A percentile compares a stretch with the other conserved stretches of the same genome.
phyloP scores from a whole-genome alignment of 2,888 invertebrate genomes.

The Galerucella pusilla region DNA sequence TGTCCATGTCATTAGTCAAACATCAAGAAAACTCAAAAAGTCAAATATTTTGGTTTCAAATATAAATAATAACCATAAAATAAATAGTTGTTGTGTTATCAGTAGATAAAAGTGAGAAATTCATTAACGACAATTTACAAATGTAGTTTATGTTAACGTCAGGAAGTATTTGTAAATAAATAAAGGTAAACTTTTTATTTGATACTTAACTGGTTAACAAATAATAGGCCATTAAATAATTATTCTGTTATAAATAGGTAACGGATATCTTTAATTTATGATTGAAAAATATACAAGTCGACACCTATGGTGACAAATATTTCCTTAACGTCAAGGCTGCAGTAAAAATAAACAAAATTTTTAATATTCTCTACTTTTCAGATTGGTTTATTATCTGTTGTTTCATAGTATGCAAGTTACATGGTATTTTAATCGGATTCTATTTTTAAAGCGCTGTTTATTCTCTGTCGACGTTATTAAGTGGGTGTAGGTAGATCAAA shows the following conservation, averaged over 20 bases:
- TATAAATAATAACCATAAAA: conserved; percentile 13
- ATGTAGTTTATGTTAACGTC: not conserved
- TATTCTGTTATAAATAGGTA: not conserved
- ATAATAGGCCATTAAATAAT: conserved; percentile 7
- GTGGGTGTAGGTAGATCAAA: conserved; percentile 11
- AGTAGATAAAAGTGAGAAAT: conserved; percentile 12
- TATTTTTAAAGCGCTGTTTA: conserved; percentile 27
- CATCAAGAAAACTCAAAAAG: conserved; percentile 19
- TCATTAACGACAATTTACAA: conserved; percentile 6
- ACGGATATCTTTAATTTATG: conserved; percentile 8
- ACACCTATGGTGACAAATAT: conserved; percentile 6
- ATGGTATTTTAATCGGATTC: conserved; percentile 30
- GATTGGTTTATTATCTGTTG: conserved; percentile 24
- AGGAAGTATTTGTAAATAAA: conserved; percentile 12
- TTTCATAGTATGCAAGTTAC: conserved; percentile 24
- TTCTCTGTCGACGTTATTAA: conserved; percentile 9
- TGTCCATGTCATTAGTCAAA: conserved; percentile 20
- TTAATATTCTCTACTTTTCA: conserved; percentile 11
- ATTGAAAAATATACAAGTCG: conserved; percentile 2
- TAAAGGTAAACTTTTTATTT: conserved; percentile 17
- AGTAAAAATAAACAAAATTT: conserved; percentile 8
- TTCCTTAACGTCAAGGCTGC: conserved; percentile 3
- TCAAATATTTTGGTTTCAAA: conserved; percentile 17
- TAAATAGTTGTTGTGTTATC: conserved; percentile 3
- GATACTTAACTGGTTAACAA: not conserved